Evolutionary conservation across 1,140 invertebrate species (phyloP), one percentile per base, ranked within the genome.

Genomic region (Planococcus citri): DNA sequence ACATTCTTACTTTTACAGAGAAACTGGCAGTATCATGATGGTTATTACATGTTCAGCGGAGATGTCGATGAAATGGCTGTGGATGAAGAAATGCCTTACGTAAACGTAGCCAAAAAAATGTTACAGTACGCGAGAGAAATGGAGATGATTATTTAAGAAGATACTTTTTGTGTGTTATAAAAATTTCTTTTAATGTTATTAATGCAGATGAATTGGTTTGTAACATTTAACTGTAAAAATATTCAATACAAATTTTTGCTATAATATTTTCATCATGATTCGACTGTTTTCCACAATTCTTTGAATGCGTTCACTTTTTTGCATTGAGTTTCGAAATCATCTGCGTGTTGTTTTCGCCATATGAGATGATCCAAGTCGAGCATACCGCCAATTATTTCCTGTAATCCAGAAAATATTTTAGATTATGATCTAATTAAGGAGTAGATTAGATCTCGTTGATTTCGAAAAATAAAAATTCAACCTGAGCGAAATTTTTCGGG

Each of bases 121-220:
- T 92, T 98, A 76, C 93, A 94, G 78, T 99, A 99, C 82, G 97
- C 97, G 17, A 87, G 90, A 77, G 95, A 99, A 83, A 82, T 99
- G 68, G 97, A 99, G 83, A 98, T 97, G 92, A 99, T 99, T 83
- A 95, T 99, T 69, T 98, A 91, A 74, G 67, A 27, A 20, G 64
- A 22, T 2, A 29, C n/a, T 69, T 27, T 69, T 25, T 51, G 3
- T 4, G 25, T 38, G 25, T 70, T 70, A 25, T 6, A 27, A 64
- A 27, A 2, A 25, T 67, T 70, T 38, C 27, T 70, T 41, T 57
- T 27, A 1, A 33, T 60, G 24, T 37, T 27, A 33, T 70, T 64
- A 61, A 33, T 60, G 61, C n/a, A 68, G 37, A n/a, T n/a, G n/a
- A 27, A 68, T 25, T 64, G 21, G 22, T 60, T 33, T 67, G 12